Base-by-base conservation (phyloP, 2,113 vertebrate genomes). In the Phyllostomus hastatus region DNA sequence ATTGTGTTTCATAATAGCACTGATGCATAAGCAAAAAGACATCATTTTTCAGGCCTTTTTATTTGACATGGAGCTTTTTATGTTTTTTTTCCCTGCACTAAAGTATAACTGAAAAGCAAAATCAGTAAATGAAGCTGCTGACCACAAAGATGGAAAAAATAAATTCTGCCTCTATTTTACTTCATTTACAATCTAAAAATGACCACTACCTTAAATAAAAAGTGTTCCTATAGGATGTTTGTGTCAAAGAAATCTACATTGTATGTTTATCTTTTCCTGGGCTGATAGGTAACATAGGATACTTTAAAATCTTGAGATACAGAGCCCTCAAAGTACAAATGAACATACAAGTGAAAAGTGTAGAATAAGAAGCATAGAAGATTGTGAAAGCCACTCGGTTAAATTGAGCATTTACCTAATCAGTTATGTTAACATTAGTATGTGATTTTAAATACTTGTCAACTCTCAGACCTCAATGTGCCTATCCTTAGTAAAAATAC, bases 1-100 rank as follows among this genome's bases (percentile, higher is more conserved):
- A 97, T 97, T 92, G 43, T 96, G 24, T 78, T 93, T 43, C 33
- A 43, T 94, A 73, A 97, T 95, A 92, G 85, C 0, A 0, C 95
- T 95, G 97, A 96, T 81, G n/a, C 72, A 93, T 95, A 94, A 98
- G 95, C 43, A 97, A 97, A 95, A 96, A 98, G 92, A 41, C 72
- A 61, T 96, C 87, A 97, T 97, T 97, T 98, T 85, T 96, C 80
- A 96, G 43, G 22, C 48, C 92, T 87, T 76, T 97, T 96, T 95
- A 26, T 89, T 94, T 97, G 90, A 83, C 84, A 52, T 69, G 10
- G 90, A 97, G 26, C 43, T 96, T 95, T 96, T 93, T 75, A 91
- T 88, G 24, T 15, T 96, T 92, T 48, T 88, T 61, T n/a, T 0
- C 8, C 8, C 48, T 50, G 0, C 11, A 92, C 50, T 69, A 93